Evolutionary conservation across 2,888 invertebrate species (phyloP).

Genomic region (Chymomyza caudatula): DNA sequence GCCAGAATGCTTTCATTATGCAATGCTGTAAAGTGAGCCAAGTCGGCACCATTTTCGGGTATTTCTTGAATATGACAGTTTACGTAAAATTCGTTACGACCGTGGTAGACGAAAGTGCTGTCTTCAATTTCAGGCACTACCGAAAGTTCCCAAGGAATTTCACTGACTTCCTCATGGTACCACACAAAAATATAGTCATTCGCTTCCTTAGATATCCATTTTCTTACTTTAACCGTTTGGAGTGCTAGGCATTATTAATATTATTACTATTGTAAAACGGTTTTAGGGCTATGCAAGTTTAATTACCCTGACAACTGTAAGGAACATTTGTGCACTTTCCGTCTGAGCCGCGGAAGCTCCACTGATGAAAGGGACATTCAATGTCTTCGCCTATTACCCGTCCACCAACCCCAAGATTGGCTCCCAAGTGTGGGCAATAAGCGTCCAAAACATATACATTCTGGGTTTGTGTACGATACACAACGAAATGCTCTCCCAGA

Average conservation of each 20-base stretch:
- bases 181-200: constrained; percentile 89
- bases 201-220: constrained; percentile 84
- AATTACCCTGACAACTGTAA: constrained; percentile 80
- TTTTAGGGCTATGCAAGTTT: not conserved
- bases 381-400: constrained; percentile 87
- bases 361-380: constrained; percentile 93
- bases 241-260: constrained; percentile 80
- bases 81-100: constrained; percentile 87
- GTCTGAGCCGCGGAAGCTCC: constrained; percentile 87
- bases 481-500: constrained; percentile 85
- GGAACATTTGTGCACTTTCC: constrained; percentile 89
- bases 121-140: constrained; percentile 80
- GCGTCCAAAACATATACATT: constrained; percentile 86
- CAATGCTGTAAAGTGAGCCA: constrained; percentile 87
- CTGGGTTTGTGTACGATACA: constrained; percentile 84
- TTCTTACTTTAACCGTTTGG: constrained; percentile 83
- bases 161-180: constrained; percentile 86
- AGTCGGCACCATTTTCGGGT: constrained; percentile 93
- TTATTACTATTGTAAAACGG: not conserved
- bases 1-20: constrained; percentile 83
- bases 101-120: constrained; percentile 83
- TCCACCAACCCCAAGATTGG: constrained; percentile 90
- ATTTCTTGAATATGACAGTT: constrained; percentile 89
- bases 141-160: constrained; percentile 85
- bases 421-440: constrained; percentile 94